These are phyloP conservation scores for Heliconius cydno DNA, from an alignment of 2,888 invertebrate genomes.

Conservation along the genomic window DNA sequence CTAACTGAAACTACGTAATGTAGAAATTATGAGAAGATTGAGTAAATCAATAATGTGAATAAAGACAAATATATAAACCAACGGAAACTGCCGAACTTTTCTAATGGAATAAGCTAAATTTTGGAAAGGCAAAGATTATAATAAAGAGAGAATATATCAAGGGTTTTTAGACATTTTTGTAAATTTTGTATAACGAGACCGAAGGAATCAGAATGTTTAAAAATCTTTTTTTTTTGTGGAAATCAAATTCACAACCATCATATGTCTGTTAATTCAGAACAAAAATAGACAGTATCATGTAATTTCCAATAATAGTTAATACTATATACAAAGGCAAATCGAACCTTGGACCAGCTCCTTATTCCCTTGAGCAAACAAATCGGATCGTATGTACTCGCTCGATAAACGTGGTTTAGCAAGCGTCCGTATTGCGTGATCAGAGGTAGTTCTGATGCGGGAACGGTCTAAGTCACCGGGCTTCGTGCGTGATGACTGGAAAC, in stretches of 20 bases:
- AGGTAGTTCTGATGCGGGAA: constrained; percentile 47
- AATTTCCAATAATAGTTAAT: neutral
- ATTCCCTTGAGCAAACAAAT: constrained; percentile 53
- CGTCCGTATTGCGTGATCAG: constrained; percentile 61
- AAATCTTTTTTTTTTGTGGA: too few species aligned
- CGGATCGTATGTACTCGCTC: constrained; percentile 55
- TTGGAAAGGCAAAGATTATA: too few species aligned
- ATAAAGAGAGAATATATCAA: too few species aligned
- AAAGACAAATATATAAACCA: neutral
- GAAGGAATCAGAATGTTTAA: too few species aligned
- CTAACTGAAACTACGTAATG: too few species aligned
- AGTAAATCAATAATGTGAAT: too few species aligned
- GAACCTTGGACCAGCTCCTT: constrained; percentile 67
- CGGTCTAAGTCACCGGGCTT: constrained; percentile 35
- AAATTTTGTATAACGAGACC: too few species aligned
- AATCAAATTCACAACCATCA: too few species aligned
- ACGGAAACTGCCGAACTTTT: neutral
- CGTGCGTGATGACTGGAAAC: constrained; percentile 58
- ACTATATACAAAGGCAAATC: neutral
- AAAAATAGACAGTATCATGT: neutral
- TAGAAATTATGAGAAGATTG: too few species aligned
- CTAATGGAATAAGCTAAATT: neutral
- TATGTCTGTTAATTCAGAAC: too few species aligned
- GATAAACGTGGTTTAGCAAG: constrained; percentile 53
- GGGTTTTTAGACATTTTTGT: too few species aligned